Conservation (phyloP, 1,140 invertebrate species). For the Bombyx mandarina region DNA sequence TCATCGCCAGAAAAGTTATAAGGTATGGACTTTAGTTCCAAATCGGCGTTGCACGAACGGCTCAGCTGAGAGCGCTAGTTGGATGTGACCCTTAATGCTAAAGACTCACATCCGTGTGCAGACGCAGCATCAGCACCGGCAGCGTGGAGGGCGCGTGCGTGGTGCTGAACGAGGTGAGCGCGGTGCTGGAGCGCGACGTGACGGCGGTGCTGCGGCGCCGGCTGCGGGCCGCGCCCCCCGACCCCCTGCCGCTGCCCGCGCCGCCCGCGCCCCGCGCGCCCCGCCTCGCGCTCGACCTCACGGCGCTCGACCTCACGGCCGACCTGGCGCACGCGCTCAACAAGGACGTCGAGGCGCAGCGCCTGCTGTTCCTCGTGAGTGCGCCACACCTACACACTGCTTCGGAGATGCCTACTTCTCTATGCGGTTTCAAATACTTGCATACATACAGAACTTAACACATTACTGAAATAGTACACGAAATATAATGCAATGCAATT, state of each 20-base stretch:
- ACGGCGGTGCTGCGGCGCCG: conserved; percentile 81
- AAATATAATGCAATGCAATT: no score
- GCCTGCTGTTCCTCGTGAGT: conserved; percentile 80
- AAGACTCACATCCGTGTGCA: conserved; percentile 10
- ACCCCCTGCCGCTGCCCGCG: conserved; percentile 86
- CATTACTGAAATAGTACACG: no score
- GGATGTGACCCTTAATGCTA: not conserved
- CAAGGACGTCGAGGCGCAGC: conserved; percentile 84
- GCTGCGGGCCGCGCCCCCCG: conserved; percentile 88
- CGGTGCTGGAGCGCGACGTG: conserved; percentile 90
- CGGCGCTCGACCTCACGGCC: conserved; percentile 28
- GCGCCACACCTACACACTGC: not conserved
- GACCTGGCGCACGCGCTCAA: conserved; percentile 80
- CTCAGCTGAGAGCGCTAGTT: no score
- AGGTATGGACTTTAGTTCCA: conserved; percentile 70
- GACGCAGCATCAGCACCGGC: conserved; percentile 86
- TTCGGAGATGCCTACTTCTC: no score
- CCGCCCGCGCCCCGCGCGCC: conserved; percentile 82
- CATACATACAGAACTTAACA: no score
- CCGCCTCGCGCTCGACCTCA: conserved; percentile 67
- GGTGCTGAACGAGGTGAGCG: conserved; percentile 94
- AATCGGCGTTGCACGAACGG: conserved; percentile 1
- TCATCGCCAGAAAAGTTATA: conserved; percentile 96
- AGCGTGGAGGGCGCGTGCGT: conserved; percentile 97
- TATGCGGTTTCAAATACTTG: no score